phyloP scores from a whole-genome alignment of 2,113 vertebrate genomes.

The Sebastes fasciatus region DNA sequence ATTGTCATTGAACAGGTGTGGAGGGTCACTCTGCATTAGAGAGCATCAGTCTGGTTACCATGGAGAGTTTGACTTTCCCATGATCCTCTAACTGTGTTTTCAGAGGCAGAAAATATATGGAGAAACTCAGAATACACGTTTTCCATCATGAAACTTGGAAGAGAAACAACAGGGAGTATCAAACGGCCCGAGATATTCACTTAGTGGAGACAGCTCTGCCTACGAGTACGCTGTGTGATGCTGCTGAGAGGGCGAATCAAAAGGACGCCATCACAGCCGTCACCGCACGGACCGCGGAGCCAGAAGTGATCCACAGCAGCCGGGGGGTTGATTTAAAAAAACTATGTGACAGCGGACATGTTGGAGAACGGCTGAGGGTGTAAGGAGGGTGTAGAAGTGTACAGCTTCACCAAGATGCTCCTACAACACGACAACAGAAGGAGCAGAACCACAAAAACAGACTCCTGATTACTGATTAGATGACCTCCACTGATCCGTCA shows the following conservation, averaged over 20 bases:
- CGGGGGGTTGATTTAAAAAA: neutral
- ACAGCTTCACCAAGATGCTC: neutral
- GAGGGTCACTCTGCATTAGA: neutral
- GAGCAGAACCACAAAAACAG: neutral
- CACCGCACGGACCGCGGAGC: neutral
- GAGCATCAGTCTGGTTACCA: neutral
- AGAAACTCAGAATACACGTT: neutral
- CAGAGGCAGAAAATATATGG: neutral
- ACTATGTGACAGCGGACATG: neutral
- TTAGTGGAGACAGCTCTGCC: neutral
- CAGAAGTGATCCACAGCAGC: neutral
- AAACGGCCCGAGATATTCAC: neutral
- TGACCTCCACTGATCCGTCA: neutral
- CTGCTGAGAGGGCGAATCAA: conserved; percentile 13
- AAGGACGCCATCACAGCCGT: neutral
- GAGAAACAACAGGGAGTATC: neutral
- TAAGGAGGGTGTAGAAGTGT: neutral
- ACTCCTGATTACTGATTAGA: neutral
- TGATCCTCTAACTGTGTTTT: neutral
- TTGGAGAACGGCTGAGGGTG: neutral
- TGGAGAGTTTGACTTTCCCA: neutral
- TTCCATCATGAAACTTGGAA: neutral
- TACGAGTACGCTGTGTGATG: neutral
- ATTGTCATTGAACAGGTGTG: too few species aligned
- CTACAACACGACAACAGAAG: neutral